Conservation (phyloP, 1,140 invertebrate genomes). For the Zaprionus taronus region DNA sequence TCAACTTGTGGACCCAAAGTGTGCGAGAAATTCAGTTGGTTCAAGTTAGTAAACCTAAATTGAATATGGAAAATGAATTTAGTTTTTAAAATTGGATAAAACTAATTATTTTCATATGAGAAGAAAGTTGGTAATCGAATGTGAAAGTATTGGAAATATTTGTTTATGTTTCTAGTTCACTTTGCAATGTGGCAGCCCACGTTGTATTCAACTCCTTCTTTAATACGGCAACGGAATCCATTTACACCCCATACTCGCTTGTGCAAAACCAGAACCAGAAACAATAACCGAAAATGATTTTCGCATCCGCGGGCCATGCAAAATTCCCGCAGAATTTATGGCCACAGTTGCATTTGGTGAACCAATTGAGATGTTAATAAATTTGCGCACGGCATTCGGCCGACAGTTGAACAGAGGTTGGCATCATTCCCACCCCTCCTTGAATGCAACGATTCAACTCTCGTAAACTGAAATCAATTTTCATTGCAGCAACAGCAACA, state of each 20-base stretch:
- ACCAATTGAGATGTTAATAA: slow-evolving; percentile 52
- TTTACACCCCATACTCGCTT: not conserved
- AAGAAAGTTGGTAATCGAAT: not conserved
- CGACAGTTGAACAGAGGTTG: slow-evolving; percentile 2
- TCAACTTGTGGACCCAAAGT: not conserved
- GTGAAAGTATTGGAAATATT: not conserved
- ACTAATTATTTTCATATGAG: not conserved
- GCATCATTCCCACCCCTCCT: not conserved
- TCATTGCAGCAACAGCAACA: slow-evolving; percentile 25
- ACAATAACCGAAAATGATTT: slow-evolving; percentile 40
- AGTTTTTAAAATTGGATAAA: not conserved
- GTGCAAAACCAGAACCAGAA: not conserved
- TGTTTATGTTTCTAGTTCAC: not conserved
- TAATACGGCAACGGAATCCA: not conserved
- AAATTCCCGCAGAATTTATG: slow-evolving; percentile 30
- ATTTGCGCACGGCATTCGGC: slow-evolving; percentile 32
- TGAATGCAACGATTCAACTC: slow-evolving; percentile 12
- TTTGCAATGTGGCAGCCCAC: not conserved
- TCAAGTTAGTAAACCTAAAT: not conserved
- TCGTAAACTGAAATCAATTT: slow-evolving; percentile 59
- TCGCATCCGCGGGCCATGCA: slow-evolving; percentile 7
- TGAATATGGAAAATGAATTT: not conserved
- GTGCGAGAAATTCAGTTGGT: not conserved
- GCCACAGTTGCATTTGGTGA: slow-evolving; percentile 35
- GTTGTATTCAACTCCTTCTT: not conserved